Evolutionary conservation across 2,113 vertebrate species (phyloP).

Genomic region (Blennius ocellaris): DNA sequence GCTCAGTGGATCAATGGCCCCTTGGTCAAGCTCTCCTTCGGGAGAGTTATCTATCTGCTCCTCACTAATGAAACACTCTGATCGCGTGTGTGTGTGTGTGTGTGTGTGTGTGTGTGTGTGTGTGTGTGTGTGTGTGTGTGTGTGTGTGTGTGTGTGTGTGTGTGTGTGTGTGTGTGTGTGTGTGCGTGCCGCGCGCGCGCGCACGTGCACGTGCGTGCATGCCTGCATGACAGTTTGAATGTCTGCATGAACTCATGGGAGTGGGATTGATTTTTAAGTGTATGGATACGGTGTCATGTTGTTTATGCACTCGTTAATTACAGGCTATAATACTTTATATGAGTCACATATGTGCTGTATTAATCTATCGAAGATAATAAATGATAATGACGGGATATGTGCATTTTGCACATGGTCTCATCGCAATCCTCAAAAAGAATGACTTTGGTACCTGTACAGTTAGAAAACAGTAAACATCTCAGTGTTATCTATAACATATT

Average conservation of each 20-base stretch:
- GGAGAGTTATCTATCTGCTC: constrained; percentile 75
- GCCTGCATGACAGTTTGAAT: constrained; percentile 1
- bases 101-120: constrained; percentile 16
- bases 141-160: constrained; percentile 14
- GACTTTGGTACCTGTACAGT: neutral
- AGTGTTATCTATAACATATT: too few relatives aligned
- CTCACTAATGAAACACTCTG: constrained; percentile 76
- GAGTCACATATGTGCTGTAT: neutral
- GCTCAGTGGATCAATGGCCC: constrained; percentile 77
- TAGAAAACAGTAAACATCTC: neutral
- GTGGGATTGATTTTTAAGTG: constrained; percentile 33
- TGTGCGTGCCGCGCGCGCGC: too few relatives aligned
- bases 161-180: constrained; percentile 14
- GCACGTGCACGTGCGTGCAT: too few relatives aligned
- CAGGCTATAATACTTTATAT: constrained; percentile 10
- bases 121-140: constrained; percentile 7
- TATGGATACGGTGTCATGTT: constrained; percentile 31
- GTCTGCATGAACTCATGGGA: constrained; percentile 32
- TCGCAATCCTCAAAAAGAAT: neutral
- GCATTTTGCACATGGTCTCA: neutral
- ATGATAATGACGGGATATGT: neutral
- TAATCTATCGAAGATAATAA: neutral
- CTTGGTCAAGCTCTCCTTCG: constrained; percentile 77
- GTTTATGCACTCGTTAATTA: constrained; percentile 50
- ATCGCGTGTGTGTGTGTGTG: constrained; percentile 28